phyloP scores from a whole-genome alignment of 2,888 invertebrate genomes.

The Pseudococcus jackbeardsleyi region DNA sequence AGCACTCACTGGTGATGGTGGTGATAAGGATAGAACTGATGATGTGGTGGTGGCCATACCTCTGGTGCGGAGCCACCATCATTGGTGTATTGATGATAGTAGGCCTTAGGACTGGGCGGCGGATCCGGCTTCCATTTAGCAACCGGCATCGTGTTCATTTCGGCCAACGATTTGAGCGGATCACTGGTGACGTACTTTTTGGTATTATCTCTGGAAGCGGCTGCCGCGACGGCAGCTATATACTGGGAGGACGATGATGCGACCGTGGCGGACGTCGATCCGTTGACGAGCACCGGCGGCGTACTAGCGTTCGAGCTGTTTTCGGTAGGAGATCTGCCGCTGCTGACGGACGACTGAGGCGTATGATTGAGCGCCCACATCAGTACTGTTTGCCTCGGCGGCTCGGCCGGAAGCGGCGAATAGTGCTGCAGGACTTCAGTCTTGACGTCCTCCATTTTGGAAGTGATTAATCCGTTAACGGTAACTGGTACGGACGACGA shows the following conservation, averaged over 20 bases:
- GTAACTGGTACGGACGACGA: conserved; percentile 46
- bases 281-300: conserved; percentile 67
- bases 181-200: conserved; percentile 69
- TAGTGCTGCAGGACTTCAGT: conserved; percentile 70
- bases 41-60: conserved; percentile 77
- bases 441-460: conserved; percentile 76
- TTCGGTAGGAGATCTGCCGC: conserved; percentile 74
- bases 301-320: conserved; percentile 67
- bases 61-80: conserved; percentile 73
- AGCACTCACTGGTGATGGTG: conserved; percentile 70
- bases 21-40: conserved; percentile 79
- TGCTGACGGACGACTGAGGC: conserved; percentile 69
- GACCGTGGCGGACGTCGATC: conserved; percentile 65
- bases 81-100: conserved; percentile 70
- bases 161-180: conserved; percentile 72
- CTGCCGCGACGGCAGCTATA: background rate
- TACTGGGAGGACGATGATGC: conserved; percentile 58
- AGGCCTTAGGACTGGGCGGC: conserved; percentile 70
- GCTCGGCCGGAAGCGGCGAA: conserved; percentile 70
- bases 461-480: conserved; percentile 65
- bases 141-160: conserved; percentile 72
- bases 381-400: conserved; percentile 88
- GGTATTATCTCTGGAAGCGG: conserved; percentile 58
- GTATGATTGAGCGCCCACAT: conserved; percentile 80
- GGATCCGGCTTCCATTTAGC: conserved; percentile 71